These are phyloP conservation scores for Sesia bembeciformis DNA, from an alignment of 2,888 invertebrate species.

Conservation along the genomic window DNA sequence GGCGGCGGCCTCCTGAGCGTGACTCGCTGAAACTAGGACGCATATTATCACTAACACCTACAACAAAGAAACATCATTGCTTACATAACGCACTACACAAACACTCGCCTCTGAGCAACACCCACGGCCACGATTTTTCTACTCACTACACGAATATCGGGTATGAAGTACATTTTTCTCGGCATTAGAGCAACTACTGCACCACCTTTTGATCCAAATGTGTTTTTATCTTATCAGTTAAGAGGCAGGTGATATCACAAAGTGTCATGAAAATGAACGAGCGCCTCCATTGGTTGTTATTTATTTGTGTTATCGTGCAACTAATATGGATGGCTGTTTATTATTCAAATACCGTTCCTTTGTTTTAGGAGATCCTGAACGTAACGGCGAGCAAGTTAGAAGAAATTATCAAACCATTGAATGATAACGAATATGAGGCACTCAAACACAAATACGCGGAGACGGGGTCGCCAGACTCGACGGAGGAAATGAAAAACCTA, in stretches of 20 bases:
- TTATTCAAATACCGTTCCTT: conserved; percentile 42
- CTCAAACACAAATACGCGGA: conserved; percentile 55
- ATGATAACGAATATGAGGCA: conserved; percentile 44
- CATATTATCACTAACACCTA: conserved; percentile 63
- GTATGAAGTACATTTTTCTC: conserved; percentile 51
- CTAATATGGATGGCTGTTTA: conserved; percentile 29
- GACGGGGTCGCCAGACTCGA: conserved; percentile 65
- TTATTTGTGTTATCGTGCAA: conserved; percentile 49
- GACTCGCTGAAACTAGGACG: conserved; percentile 43
- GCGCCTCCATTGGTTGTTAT: conserved; percentile 56
- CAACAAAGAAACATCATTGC: conserved; percentile 44
- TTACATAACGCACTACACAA: conserved; percentile 26
- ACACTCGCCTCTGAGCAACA: conserved; percentile 17
- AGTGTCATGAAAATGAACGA: conserved; percentile 38
- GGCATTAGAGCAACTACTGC: conserved; percentile 48
- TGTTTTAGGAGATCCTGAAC: conserved; percentile 74
- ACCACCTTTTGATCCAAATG: conserved; percentile 44
- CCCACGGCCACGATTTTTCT: conserved; percentile 16
- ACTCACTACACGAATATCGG: conserved; percentile 47
- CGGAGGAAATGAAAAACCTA: conserved; percentile 69
- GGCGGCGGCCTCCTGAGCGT: conserved; percentile 25
- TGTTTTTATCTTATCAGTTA: conserved; percentile 59
- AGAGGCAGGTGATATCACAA: conserved; percentile 49
- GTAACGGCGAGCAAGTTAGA: conserved; percentile 75
- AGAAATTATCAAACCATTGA: conserved; percentile 69